Evolutionary conservation across 1,140 invertebrate genomes (phyloP), one percentile per base, ranked within the genome.

Genomic region (Arctopsyche grandis): DNA sequence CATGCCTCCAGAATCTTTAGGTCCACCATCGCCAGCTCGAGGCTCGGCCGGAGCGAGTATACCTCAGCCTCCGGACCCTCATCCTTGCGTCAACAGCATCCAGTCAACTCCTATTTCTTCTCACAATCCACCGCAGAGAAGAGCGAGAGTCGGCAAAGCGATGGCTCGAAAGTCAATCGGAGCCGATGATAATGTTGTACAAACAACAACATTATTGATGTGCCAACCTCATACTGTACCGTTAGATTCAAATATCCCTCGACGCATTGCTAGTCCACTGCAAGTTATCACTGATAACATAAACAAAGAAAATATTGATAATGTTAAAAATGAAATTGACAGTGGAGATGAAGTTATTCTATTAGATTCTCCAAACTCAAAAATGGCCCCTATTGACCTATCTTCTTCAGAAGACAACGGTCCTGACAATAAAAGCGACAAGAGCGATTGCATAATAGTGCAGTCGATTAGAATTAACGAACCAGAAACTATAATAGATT

Each of bases 61-160:
- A 9, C 90, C 90, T 0, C 90, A 91, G 60, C 87, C 87, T 19
- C 85, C 87, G 14, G 84, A 85, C 3, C 83, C 87, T 3, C 85
- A 85, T n/a, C 84, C 73, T 46, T 75, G 71, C 56, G 14, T 24
- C 7, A 75, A 75, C 16, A 75, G 83, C 24, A 38, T 38, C 7
- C 75, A 83, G 66, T 86, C 87, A 24, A 84, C 86, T 12, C 84
- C 85, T 0, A 82, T 83, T 9, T 84, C 86, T 1, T 84, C 86
- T 10, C 84, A 71, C 52, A 77, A 84, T 43, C 78, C 83, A 74
- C 81, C 69, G 0, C 73, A 85, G 29, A 84, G 91, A n/a, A 89
- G 90, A 81, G 91, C 92, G 1, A 88, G 92, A n/a, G 88, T 93
- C 26, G 92, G 92, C 26, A 93, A 93, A 86, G 90, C 87, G n/a